Evolutionary conservation across 2,888 invertebrate species (phyloP).

Genomic region (Calliphora vomitoria): DNA sequence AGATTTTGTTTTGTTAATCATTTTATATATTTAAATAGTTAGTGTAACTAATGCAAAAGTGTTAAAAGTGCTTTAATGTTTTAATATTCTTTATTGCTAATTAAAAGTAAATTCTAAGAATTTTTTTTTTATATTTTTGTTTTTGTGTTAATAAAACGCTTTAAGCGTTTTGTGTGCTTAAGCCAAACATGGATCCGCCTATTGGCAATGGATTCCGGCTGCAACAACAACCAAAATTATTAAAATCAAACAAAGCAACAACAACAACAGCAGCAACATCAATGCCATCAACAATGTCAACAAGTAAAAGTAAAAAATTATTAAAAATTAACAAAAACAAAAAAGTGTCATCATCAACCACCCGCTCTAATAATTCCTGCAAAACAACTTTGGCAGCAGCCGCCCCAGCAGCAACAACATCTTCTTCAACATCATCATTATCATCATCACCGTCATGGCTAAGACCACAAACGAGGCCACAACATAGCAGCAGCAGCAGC

Average conservation of each 20-base stretch:
- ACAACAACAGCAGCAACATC: constrained; percentile 44
- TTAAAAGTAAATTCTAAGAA: not conserved
- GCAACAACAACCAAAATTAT: constrained; percentile 72
- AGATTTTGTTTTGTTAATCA: constrained; percentile 28
- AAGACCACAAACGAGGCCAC: constrained; percentile 39
- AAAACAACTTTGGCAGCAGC: constrained; percentile 41
- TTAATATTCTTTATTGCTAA: not conserved
- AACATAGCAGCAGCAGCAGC: not conserved
- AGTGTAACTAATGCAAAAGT: too few relatives aligned
- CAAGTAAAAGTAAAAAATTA: constrained; percentile 74
- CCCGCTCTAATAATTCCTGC: constrained; percentile 53
- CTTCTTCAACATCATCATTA: constrained; percentile 8
- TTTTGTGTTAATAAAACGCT: constrained; percentile 25
- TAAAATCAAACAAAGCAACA: constrained; percentile 8
- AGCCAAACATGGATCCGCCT: constrained; percentile 81
- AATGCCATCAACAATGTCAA: constrained; percentile 71
- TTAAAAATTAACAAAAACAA: constrained; percentile 72
- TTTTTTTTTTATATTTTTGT: not conserved
- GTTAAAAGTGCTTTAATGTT: constrained; percentile 19
- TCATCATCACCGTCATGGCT: constrained; percentile 11
- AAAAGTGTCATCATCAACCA: constrained; percentile 68
- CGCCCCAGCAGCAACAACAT: constrained; percentile 32
- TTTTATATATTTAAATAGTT: constrained; percentile 12
- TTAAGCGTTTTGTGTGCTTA: constrained; percentile 54
- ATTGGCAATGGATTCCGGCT: constrained; percentile 83